Base-by-base conservation (phyloP, 2,888 invertebrate species). In the Lasioglossum leucozonium region DNA sequence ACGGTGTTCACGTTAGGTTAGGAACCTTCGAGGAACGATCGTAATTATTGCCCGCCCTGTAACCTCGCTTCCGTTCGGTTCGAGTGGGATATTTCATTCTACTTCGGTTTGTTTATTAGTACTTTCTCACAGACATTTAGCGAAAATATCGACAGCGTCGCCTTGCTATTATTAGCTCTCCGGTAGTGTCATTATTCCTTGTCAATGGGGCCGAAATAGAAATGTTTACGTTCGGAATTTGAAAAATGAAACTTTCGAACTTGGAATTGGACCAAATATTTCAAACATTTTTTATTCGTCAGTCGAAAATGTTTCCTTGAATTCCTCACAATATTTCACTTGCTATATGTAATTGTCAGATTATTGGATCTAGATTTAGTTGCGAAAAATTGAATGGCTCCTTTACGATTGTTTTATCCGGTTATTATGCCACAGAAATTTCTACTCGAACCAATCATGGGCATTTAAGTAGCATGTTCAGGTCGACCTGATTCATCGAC, bases 1-100 rank as follows among this genome's bases (percentile, higher is more conserved):
- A 40, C 30, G 18, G 44, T 16, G 16, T 34, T 13, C 18, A 76
- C 76, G 79, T 85, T 85, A 85, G 79, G 85, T 85, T 84, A 47
- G 65, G 34, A 5, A 51, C 62, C 62, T 44, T 73, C 30, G 42
- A 40, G 13, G 40, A 30, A 51, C 47, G n/a, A 40, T 37, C 65
- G 78, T 72, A 62, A 22, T 77, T 72, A 26, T 74, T 26, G 11
- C 65, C 30, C 71, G 65, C 65, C 30, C 30, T 6, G 51, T 34
- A 69, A 78, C 62, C 47, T 77, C 22, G 18, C 71, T 47, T 73
- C 42, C 44, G n/a, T 5, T 58, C 6, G 22, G 11, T 30, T 11
- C 18, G 37, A 58, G 10, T n/a, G 16, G 18, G 65, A 47, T 72
- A 44, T 44, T 73, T 65, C 22, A 30, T n/a, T 55, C 18, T 0